phyloP scores from a whole-genome alignment of 2,888 invertebrate species.

The Cosmia pyralina region DNA sequence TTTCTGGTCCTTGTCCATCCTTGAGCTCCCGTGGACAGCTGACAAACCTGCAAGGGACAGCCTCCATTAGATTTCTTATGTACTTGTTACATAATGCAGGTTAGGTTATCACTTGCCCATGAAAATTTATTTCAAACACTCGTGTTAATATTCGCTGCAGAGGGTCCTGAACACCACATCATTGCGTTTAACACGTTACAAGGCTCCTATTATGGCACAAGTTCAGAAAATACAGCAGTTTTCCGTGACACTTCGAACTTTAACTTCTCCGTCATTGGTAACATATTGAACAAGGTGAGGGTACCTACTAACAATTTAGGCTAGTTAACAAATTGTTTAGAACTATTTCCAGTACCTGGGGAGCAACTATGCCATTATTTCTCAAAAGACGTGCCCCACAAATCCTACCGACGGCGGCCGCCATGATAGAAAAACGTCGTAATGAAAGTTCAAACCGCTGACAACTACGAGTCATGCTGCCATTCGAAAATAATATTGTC shows the following conservation, averaged over 20 bases:
- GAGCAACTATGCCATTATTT: slow-evolving; percentile 92
- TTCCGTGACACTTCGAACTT: slow-evolving; percentile 72
- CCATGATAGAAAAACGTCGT: slow-evolving; percentile 93
- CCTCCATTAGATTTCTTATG: slow-evolving; percentile 83
- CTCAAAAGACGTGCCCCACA: slow-evolving; percentile 95
- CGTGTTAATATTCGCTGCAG: slow-evolving; percentile 46
- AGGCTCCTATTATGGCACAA: slow-evolving; percentile 66
- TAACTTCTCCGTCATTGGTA: slow-evolving; percentile 68
- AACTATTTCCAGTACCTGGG: slow-evolving; percentile 91
- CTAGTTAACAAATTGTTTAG: slow-evolving; percentile 70
- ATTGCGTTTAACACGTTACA: slow-evolving; percentile 65
- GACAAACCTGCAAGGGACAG: slow-evolving; percentile 92
- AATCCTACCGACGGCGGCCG: slow-evolving; percentile 96
- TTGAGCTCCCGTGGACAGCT: slow-evolving; percentile 93
- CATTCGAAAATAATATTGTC: slow-evolving; percentile 67
- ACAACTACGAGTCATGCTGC: slow-evolving; percentile 77
- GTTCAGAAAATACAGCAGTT: slow-evolving; percentile 79
- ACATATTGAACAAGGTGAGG: slow-evolving; percentile 69
- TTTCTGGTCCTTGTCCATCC: slow-evolving; percentile 95
- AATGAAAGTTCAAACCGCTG: slow-evolving; percentile 83
- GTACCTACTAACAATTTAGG: slow-evolving; percentile 65
- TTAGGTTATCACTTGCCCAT: slow-evolving; percentile 86
- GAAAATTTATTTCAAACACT: slow-evolving; percentile 70
- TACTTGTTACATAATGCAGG: slow-evolving; percentile 88
- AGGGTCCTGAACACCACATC: slow-evolving; percentile 63